A percentile compares a stretch with the other conserved stretches of the same genome.
phyloP scores from a whole-genome alignment of 2,797 vertebrate genomes.

The Syndactyla subalaris region DNA sequence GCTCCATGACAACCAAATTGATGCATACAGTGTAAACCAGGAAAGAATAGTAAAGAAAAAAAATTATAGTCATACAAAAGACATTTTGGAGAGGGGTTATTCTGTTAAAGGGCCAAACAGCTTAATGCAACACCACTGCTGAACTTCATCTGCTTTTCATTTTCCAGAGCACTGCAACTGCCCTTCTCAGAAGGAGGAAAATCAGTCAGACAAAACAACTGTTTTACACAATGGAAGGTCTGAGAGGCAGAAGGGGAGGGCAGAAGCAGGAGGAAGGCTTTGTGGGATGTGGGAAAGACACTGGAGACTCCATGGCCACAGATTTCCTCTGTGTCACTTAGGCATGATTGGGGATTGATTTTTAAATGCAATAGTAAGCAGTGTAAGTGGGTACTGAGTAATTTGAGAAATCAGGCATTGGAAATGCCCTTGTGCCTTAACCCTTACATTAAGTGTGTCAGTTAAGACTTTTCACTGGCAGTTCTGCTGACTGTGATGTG shows the following conservation, averaged over 20 bases:
- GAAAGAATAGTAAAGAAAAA: not conserved
- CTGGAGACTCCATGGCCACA: not conserved
- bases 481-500: not conserved
- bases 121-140: not conserved
- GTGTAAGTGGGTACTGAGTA: not conserved
- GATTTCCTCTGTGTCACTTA: conserved; percentile 5
- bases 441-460: not conserved
- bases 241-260: not conserved
- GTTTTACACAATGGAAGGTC: not conserved
- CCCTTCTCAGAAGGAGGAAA: not conserved
- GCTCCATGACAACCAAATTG: not conserved
- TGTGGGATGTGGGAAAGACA: conserved; percentile 18
- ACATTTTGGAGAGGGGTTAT: not conserved
- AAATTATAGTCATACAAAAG: not conserved
- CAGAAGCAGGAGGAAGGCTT: not conserved
- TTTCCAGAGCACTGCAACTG: not conserved
- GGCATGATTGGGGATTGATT: not conserved
- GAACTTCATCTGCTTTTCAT: not conserved
- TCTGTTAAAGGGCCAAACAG: not conserved
- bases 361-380: conserved; percentile 35
- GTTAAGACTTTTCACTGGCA: not conserved
- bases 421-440: conserved; percentile 2
- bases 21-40: not conserved
- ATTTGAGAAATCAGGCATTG: not conserved
- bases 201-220: not conserved